Conservation (phyloP, 2,113 vertebrate species). For the Naja naja region DNA sequence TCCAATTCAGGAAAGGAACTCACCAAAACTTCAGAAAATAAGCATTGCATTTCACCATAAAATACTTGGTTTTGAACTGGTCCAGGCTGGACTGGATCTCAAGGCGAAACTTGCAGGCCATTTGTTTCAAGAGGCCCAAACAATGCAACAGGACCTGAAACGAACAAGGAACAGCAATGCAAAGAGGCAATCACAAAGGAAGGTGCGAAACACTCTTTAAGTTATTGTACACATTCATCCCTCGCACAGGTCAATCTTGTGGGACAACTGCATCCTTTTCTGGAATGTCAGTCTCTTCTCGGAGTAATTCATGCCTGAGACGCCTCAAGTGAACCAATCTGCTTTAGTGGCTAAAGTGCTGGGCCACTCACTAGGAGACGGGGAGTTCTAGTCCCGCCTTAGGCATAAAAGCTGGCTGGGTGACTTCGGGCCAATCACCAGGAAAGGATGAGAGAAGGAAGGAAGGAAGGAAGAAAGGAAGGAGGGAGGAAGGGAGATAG, state of each 20-base stretch:
- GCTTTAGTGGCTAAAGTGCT: neutral
- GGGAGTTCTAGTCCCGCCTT: no score
- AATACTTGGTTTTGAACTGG: no score
- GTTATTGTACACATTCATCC: neutral
- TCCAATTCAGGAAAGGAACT: conserved; percentile 13
- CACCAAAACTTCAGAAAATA: conserved; percentile 83
- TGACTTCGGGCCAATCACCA: no score
- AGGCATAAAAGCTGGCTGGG: no score
- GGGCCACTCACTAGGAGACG: no score
- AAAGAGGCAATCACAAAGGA: no score
- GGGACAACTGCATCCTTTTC: neutral
- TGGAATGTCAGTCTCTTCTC: neutral
- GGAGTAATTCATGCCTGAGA: neutral
- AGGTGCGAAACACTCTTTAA: neutral
- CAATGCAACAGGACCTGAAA: conserved; percentile 78
- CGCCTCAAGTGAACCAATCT: neutral
- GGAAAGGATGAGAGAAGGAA: no score
- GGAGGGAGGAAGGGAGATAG: no score
- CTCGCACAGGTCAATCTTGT: neutral
- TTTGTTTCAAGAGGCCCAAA: conserved; percentile 74
- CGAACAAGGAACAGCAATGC: neutral
- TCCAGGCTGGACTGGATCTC: conserved; percentile 79
- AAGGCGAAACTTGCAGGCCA: conserved; percentile 78
- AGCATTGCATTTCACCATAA: no score
- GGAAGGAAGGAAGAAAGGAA: no score